phyloP scores from a whole-genome alignment of 2,888 invertebrate genomes.

The Lithosia quadra region DNA sequence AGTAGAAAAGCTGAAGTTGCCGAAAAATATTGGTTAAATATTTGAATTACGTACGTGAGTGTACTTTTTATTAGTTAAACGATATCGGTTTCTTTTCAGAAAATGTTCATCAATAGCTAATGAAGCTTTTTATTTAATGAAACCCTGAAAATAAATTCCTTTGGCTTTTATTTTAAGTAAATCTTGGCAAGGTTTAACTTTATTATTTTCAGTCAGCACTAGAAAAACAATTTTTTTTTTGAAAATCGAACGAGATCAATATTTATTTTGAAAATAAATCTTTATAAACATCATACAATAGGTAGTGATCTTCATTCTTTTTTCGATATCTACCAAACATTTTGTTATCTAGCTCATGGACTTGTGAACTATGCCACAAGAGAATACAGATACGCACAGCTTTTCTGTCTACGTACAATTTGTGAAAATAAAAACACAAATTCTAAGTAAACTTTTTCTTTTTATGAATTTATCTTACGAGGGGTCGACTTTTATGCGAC shows the following conservation, averaged over 20 bases:
- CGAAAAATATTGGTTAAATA: neutral
- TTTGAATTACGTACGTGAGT: neutral
- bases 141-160: neutral
- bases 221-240: neutral
- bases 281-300: neutral
- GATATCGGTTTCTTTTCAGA: neutral
- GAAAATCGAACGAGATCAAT: neutral
- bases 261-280: neutral
- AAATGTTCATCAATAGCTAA: neutral
- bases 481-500: neutral
- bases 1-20: neutral
- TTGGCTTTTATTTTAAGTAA: neutral
- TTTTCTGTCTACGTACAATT: neutral
- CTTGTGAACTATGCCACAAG: conserved; percentile 15
- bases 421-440: neutral
- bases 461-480: neutral
- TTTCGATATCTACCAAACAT: conserved; percentile 10
- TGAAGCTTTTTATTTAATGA: neutral
- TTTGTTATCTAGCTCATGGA: conserved; percentile 29
- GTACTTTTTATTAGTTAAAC: neutral
- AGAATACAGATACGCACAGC: conserved; percentile 7
- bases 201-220: neutral
- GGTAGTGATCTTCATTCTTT: too few species aligned
- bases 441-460: neutral
- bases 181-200: neutral